These are phyloP conservation scores for Nycteola revayana DNA, from an alignment of 2,888 invertebrate species.

Conservation along the genomic window DNA sequence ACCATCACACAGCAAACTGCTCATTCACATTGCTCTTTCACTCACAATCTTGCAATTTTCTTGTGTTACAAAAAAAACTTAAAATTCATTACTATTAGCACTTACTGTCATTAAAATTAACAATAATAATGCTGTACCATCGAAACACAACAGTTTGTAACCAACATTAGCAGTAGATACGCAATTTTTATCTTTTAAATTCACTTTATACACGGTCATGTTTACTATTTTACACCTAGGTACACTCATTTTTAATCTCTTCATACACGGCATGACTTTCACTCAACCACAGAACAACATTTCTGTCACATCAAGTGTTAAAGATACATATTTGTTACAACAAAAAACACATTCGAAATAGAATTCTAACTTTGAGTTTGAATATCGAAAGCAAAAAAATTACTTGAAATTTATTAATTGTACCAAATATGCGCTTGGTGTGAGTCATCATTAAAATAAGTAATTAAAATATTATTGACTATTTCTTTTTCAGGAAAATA, in stretches of 20 bases:
- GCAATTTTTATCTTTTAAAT: constrained; percentile 6
- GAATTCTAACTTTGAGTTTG: too few relatives aligned
- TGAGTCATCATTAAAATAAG: not conserved
- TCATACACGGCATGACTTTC: constrained; percentile 15
- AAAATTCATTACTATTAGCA: too few relatives aligned
- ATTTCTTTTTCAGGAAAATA: constrained; percentile 67
- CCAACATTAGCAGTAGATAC: constrained; percentile 19
- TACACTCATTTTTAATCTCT: too few relatives aligned
- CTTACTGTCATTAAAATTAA: too few relatives aligned
- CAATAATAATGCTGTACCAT: too few relatives aligned
- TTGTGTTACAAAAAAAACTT: too few relatives aligned
- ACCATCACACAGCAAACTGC: too few relatives aligned
- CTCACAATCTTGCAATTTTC: too few relatives aligned
- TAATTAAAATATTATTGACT: too few relatives aligned
- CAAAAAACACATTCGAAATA: too few relatives aligned
- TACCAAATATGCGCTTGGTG: constrained; percentile 8
- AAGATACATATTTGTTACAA: not conserved
- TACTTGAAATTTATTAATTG: not conserved
- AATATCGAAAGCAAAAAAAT: too few relatives aligned
- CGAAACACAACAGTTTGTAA: constrained; percentile 10
- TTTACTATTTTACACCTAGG: not conserved
- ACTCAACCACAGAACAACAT: constrained; percentile 10
- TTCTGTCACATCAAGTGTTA: constrained; percentile 12
- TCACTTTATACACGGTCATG: constrained; percentile 9
- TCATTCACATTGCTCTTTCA: too few relatives aligned